Percentiles rank a stretch among this genome's conserved stretches.
Evolutionary conservation across 2,113 vertebrate species (phyloP).

Genomic region (Pao palembangensis): DNA sequence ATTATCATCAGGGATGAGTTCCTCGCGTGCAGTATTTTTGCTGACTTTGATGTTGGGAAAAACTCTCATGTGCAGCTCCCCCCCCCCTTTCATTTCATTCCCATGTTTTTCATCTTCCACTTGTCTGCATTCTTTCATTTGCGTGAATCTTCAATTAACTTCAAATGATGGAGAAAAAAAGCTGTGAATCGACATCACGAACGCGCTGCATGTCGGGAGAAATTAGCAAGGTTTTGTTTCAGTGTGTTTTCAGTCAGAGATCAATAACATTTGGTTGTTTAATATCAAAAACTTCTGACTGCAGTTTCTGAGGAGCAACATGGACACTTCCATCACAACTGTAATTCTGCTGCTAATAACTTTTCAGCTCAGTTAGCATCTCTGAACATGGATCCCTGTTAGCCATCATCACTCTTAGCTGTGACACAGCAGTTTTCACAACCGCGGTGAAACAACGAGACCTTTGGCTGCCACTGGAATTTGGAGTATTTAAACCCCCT

Average conservation of each 20-base stretch:
- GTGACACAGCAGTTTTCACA: no score
- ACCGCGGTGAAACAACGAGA: no score
- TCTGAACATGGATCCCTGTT: slow-evolving; percentile 17
- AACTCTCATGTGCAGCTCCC: slow-evolving; percentile 10
- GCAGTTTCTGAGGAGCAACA: slow-evolving; percentile 28
- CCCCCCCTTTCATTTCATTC: background rate
- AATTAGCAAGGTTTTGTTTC: background rate
- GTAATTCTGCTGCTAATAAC: slow-evolving; percentile 55
- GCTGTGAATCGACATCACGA: background rate
- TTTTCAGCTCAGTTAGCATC: slow-evolving; percentile 22
- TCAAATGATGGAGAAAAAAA: slow-evolving; percentile 2
- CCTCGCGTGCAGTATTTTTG: slow-evolving; percentile 4
- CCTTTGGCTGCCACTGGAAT: no score
- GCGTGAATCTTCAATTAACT: slow-evolving; percentile 30
- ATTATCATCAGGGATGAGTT: slow-evolving; percentile 32
- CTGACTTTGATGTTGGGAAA: slow-evolving; percentile 43
- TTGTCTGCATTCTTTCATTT: slow-evolving; percentile 25
- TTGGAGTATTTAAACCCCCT: no score
- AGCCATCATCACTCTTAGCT: slow-evolving; percentile 1
- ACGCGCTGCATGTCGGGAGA: no score
- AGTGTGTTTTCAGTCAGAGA: slow-evolving; percentile 12
- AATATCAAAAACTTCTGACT: background rate
- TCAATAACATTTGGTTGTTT: slow-evolving; percentile 21
- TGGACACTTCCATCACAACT: slow-evolving; percentile 22
- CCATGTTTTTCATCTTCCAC: slow-evolving; percentile 23